Percentiles rank a stretch among this genome's conserved stretches.
Conservation (phyloP, 2,797 vertebrate genomes). For the Danio choprae region DNA sequence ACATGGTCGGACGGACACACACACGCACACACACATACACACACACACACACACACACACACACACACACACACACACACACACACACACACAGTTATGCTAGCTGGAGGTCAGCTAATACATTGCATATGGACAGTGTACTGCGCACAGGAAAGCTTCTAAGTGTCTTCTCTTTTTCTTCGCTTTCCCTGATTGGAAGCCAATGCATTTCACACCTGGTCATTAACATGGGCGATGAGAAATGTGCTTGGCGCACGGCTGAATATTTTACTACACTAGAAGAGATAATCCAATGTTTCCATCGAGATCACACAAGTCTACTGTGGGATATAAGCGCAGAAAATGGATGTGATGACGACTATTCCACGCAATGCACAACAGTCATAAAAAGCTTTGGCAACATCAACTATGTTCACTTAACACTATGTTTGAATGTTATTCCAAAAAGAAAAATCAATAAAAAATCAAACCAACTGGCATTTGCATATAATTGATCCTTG, state of each 20-base stretch:
- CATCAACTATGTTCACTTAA: not conserved
- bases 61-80: slow-evolving; percentile 33
- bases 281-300: slow-evolving; percentile 19
- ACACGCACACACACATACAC: slow-evolving; percentile 26
- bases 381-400: not conserved
- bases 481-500: too few species aligned
- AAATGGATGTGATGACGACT: not conserved
- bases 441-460: not conserved
- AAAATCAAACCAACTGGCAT: not conserved
- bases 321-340: not conserved
- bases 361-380: not conserved
- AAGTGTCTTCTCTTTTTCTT: slow-evolving; percentile 44
- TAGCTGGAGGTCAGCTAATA: slow-evolving; percentile 34
- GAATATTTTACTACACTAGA: slow-evolving; percentile 15
- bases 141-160: slow-evolving; percentile 2
- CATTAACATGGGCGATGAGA: slow-evolving; percentile 41
- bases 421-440: not conserved
- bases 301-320: slow-evolving; percentile 20
- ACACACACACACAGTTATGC: slow-evolving; percentile 4
- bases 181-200: slow-evolving; percentile 19
- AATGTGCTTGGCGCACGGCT: slow-evolving; percentile 29
- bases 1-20: slow-evolving; percentile 10
- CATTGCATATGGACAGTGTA: slow-evolving; percentile 43
- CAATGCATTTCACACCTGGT: slow-evolving; percentile 54
- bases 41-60: slow-evolving; percentile 26